These are phyloP conservation scores for Echinarachnius parma DNA, from an alignment of 53 echinoderm and acorn worm genomes.

Conservation along the genomic window DNA sequence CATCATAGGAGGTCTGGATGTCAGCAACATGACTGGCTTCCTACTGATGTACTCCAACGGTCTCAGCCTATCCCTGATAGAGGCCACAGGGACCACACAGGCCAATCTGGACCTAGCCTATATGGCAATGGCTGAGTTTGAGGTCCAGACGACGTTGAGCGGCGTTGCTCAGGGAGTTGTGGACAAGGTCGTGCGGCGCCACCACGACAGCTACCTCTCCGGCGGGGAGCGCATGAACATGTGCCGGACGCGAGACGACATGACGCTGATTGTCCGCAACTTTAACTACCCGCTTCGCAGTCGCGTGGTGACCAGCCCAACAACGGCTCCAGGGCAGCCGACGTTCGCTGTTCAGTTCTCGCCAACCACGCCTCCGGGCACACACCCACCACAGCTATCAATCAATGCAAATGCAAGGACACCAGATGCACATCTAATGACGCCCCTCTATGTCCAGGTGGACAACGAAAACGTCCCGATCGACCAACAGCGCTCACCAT, in stretches of 20 bases:
- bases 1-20: conserved; percentile 76
- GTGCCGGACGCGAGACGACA: conserved; percentile 83
- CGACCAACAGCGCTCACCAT: conserved; percentile 25
- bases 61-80: conserved; percentile 73
- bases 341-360: conserved; percentile 52
- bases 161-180: conserved; percentile 93
- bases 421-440: conserved; percentile 27
- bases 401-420: conserved; percentile 26
- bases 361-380: conserved; percentile 3
- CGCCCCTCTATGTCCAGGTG: conserved; percentile 53
- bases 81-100: conserved; percentile 72
- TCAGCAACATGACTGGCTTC: conserved; percentile 62
- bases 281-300: conserved; percentile 76
- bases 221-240: conserved; percentile 48
- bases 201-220: conserved; percentile 76
- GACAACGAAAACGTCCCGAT: background rate
- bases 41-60: conserved; percentile 88
- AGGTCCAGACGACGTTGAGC: conserved; percentile 76
- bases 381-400: conserved; percentile 29
- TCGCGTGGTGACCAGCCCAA: conserved; percentile 11
- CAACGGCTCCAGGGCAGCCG: conserved; percentile 51
- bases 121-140: conserved; percentile 83
- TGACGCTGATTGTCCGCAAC: conserved; percentile 83
- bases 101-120: conserved; percentile 80
- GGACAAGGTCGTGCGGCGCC: conserved; percentile 86